A percentile compares a stretch with the other conserved stretches of the same genome.
phyloP scores from a whole-genome alignment of 2,888 invertebrate species.

The Drosophila kambysellisi region DNA sequence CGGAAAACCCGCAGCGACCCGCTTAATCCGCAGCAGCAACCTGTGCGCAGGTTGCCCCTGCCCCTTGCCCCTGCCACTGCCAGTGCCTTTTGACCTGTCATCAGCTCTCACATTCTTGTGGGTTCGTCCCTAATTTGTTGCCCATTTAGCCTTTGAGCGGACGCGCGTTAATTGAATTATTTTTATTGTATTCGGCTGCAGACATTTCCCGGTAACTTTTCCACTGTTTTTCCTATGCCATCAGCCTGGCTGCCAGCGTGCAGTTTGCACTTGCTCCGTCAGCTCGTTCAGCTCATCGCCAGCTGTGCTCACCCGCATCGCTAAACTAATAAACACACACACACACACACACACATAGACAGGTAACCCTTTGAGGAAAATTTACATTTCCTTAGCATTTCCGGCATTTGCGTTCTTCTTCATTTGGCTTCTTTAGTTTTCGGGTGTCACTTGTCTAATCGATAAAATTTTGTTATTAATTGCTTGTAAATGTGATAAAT shows the following conservation, averaged over 20 bases:
- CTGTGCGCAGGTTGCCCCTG: slow-evolving; percentile 38
- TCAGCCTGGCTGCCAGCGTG: background rate
- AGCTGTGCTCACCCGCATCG: slow-evolving; percentile 78
- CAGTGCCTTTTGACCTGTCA: slow-evolving; percentile 52
- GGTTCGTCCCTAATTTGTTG: slow-evolving; percentile 75
- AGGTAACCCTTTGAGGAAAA: slow-evolving; percentile 37
- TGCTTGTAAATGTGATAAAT: slow-evolving; percentile 68
- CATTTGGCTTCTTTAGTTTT: slow-evolving; percentile 2
- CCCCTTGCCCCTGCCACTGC: background rate
- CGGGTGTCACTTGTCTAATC: slow-evolving; percentile 67
- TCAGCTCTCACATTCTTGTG: slow-evolving; percentile 69
- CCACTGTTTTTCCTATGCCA: background rate
- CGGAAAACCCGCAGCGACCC: slow-evolving; percentile 65
- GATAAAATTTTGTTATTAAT: slow-evolving; percentile 71
- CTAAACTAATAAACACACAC: slow-evolving; percentile 71
- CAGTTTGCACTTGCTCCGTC: slow-evolving; percentile 35
- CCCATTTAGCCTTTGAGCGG: slow-evolving; percentile 66
- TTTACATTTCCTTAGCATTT: slow-evolving; percentile 47
- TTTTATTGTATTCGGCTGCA: slow-evolving; percentile 66
- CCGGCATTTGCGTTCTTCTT: slow-evolving; percentile 27
- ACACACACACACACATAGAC: background rate
- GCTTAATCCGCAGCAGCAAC: slow-evolving; percentile 53
- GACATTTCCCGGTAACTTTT: slow-evolving; percentile 53
- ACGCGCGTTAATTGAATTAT: slow-evolving; percentile 77
- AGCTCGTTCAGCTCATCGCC: slow-evolving; percentile 36